These are phyloP conservation scores for Protodeltote pygarga DNA, from an alignment of 2,888 invertebrate species.

Conservation along the genomic window DNA sequence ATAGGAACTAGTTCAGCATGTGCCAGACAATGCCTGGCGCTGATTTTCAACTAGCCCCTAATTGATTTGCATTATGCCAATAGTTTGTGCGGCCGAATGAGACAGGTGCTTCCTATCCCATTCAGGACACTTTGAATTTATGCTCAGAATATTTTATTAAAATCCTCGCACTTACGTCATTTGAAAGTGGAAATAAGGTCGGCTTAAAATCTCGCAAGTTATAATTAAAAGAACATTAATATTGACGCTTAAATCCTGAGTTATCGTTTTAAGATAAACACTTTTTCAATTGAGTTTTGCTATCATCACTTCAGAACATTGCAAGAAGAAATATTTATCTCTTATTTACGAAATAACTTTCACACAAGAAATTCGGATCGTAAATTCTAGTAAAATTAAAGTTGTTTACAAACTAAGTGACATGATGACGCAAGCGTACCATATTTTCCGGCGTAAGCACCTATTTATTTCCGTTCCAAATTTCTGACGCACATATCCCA, in stretches of 20 bases:
- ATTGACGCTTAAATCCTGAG: slow-evolving; percentile 1
- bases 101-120: slow-evolving; percentile 7
- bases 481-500: slow-evolving; percentile 2
- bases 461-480: slow-evolving; percentile 10
- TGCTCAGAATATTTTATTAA: slow-evolving; percentile 14
- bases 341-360: background rate
- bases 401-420: slow-evolving; percentile 7
- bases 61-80: slow-evolving; percentile 2
- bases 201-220: too few species aligned
- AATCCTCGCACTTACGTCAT: slow-evolving; percentile 3
- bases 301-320: background rate
- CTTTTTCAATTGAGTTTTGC: slow-evolving; percentile 2
- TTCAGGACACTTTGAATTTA: background rate
- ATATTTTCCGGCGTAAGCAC: slow-evolving; percentile 2
- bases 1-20: too few species aligned
- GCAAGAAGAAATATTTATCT: background rate
- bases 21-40: too few species aligned
- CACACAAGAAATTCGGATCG: slow-evolving; percentile 1
- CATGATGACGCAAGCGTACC: slow-evolving; percentile 4
- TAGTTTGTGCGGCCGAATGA: slow-evolving; percentile 15
- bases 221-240: background rate
- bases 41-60: too few species aligned
- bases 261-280: background rate
- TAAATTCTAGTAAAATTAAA: slow-evolving; percentile 13
- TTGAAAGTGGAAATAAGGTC: too few species aligned